phyloP scores from a whole-genome alignment of 2,113 vertebrate species.

The Bos javanicus region DNA sequence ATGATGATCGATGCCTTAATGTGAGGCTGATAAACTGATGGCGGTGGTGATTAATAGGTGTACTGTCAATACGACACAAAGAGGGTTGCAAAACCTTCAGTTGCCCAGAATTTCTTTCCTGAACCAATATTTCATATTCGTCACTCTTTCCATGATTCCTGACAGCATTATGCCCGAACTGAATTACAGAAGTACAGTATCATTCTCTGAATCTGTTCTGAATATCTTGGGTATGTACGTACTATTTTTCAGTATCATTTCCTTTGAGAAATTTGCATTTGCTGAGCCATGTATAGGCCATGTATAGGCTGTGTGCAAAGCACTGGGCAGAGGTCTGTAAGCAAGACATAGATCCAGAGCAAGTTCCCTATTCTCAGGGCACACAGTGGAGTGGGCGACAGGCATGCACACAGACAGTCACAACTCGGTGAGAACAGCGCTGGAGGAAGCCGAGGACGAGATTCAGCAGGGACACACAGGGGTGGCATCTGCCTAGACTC shows the following conservation, averaged over 20 bases:
- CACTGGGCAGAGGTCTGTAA: neutral
- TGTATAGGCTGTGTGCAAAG: neutral
- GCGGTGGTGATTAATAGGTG: neutral
- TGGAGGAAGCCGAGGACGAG: neutral
- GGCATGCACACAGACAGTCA: neutral
- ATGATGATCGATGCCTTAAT: neutral
- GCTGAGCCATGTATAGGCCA: neutral
- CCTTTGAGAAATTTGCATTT: neutral
- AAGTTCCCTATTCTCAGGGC: neutral
- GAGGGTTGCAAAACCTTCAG: neutral
- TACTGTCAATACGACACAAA: neutral
- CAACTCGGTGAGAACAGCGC: no score
- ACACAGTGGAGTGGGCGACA: neutral
- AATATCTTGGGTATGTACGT: neutral
- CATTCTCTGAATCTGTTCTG: neutral
- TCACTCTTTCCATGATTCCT: neutral
- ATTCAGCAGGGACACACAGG: rapidly evolving
- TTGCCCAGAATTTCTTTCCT: neutral
- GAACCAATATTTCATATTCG: neutral
- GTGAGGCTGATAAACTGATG: neutral
- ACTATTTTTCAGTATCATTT: neutral
- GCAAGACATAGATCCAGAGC: neutral
- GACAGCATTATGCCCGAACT: neutral
- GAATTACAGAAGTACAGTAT: neutral
- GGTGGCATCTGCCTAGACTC: neutral